phyloP scores from a whole-genome alignment of 2,113 vertebrate species.

The Melozone crissalis region DNA sequence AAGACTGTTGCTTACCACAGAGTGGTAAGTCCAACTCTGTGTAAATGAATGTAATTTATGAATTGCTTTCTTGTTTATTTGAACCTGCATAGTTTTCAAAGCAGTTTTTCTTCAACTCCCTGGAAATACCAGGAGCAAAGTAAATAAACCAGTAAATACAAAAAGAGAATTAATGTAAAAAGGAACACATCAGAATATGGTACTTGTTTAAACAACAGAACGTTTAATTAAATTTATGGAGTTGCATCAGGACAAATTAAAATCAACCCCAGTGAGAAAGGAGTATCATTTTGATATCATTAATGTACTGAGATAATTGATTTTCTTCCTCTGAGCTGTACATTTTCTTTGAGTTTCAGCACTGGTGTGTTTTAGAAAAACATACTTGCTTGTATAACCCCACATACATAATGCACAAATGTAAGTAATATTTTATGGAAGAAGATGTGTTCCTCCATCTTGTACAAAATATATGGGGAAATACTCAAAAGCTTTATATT shows the following conservation, averaged over 20 bases:
- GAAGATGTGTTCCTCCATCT: background rate
- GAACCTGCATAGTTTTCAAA: background rate
- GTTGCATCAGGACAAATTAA: background rate
- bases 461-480: conserved; percentile 37
- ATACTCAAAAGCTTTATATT: conserved; percentile 67
- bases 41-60: background rate
- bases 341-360: background rate
- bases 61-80: background rate
- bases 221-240: background rate
- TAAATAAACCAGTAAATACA: background rate
- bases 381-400: conserved; percentile 1
- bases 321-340: background rate
- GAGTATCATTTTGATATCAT: background rate
- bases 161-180: background rate
- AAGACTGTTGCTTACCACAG: background rate
- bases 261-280: background rate
- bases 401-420: conserved; percentile 31
- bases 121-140: background rate
- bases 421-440: conserved; percentile 30
- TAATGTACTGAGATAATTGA: background rate
- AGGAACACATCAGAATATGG: background rate
- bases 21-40: background rate
- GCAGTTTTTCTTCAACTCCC: background rate
- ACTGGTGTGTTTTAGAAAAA: background rate
- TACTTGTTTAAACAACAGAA: background rate